These are phyloP conservation scores for Scaptomyza cyrtandrae DNA, from an alignment of 2,888 invertebrate genomes.

Conservation along the genomic window DNA sequence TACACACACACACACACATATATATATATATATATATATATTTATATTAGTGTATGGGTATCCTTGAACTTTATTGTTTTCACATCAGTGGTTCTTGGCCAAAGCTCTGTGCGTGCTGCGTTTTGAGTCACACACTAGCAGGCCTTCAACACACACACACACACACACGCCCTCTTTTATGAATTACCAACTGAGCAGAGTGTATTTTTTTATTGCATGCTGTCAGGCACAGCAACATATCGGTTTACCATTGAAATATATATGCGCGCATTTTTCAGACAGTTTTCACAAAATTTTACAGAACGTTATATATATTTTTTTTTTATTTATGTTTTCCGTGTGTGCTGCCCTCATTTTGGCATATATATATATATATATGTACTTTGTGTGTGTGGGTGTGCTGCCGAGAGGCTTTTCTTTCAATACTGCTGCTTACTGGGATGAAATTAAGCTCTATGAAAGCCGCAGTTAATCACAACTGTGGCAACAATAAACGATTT, in stretches of 20 bases:
- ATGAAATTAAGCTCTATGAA: constrained; percentile 1
- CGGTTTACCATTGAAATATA: constrained; percentile 73
- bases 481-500: background rate
- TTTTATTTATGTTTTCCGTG: constrained; percentile 2
- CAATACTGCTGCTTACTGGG: constrained; percentile 1
- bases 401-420: constrained; percentile 10
- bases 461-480: constrained; percentile 19
- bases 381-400: background rate
- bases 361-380: background rate
- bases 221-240: constrained; percentile 76
- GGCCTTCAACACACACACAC: constrained; percentile 32
- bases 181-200: constrained; percentile 18
- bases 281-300: constrained; percentile 66
- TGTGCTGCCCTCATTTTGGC: constrained; percentile 14
- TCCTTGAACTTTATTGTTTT: constrained; percentile 82
- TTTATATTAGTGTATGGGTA: constrained; percentile 26
- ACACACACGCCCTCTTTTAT: constrained; percentile 43
- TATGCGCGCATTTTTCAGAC: constrained; percentile 67
- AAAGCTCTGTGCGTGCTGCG: constrained; percentile 62
- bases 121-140: constrained; percentile 56
- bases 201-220: constrained; percentile 67
- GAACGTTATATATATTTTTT: constrained; percentile 42
- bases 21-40: background rate
- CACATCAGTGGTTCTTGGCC: constrained; percentile 73
- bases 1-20: constrained; percentile 25